Percentiles rank a stretch among this genome's conserved stretches.
Evolutionary conservation across 2,797 vertebrate genomes (phyloP).

Genomic region (Sparidentex hasta): DNA sequence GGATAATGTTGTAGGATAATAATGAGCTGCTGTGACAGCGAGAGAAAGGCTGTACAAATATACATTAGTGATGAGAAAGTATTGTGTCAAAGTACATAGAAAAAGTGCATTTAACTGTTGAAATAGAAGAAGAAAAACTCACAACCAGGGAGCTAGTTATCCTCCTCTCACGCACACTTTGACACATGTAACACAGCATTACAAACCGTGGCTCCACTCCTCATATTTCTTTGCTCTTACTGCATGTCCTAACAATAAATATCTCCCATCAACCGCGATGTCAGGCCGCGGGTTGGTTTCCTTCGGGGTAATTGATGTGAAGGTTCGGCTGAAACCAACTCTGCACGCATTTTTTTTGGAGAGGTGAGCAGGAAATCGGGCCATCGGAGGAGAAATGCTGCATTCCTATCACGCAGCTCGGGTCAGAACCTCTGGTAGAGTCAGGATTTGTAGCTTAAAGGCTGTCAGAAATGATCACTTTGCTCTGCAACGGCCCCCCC

Average conservation of each 20-base stretch:
- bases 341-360: conserved; percentile 85
- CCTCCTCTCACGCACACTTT: conserved; percentile 21
- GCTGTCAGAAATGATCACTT: conserved; percentile 84
- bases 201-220: conserved; percentile 11
- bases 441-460: conserved; percentile 83
- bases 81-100: not conserved
- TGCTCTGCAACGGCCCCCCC: conserved; percentile 46
- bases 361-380: conserved; percentile 89
- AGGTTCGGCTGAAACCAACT: conserved; percentile 79
- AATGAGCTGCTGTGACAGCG: not conserved
- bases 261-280: conserved; percentile 51
- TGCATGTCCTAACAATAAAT: conserved; percentile 83
- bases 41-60: conserved; percentile 1
- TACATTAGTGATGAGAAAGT: not conserved
- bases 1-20: not conserved
- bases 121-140: conserved; percentile 1
- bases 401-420: conserved; percentile 84
- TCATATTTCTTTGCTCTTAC: conserved; percentile 41
- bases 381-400: conserved; percentile 82
- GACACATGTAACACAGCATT: conserved; percentile 38
- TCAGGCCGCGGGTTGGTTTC: conserved; percentile 84
- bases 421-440: conserved; percentile 82
- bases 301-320: conserved; percentile 88
- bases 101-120: conserved; percentile 3
- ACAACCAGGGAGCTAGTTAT: conserved; percentile 12